These are phyloP conservation scores for Poecilia wingei DNA, from an alignment of 2,797 vertebrate species.

Conservation along the genomic window DNA sequence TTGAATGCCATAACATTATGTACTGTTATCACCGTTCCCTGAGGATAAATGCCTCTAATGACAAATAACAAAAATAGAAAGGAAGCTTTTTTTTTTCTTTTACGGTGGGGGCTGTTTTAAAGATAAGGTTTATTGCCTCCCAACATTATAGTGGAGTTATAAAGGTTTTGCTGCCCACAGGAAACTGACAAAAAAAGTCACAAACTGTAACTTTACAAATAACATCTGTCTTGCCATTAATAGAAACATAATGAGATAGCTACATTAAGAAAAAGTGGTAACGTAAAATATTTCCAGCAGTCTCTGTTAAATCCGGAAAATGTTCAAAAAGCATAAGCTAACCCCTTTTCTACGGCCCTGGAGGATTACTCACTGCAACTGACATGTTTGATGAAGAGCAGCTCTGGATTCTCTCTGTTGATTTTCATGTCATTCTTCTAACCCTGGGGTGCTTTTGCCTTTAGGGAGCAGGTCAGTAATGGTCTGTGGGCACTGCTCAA, in stretches of 20 bases:
- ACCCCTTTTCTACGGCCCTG: background rate
- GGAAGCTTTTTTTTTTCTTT: slow-evolving; percentile 69
- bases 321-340: background rate
- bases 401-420: slow-evolving; percentile 23
- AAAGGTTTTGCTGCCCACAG: slow-evolving; percentile 50
- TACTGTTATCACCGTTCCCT: slow-evolving; percentile 39
- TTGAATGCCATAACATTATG: slow-evolving; percentile 26
- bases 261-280: slow-evolving; percentile 28
- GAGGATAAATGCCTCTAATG: slow-evolving; percentile 56
- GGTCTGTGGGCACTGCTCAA: slow-evolving; percentile 47
- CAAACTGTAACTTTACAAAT: slow-evolving; percentile 37
- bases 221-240: slow-evolving; percentile 9
- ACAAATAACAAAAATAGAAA: slow-evolving; percentile 63
- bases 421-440: slow-evolving; percentile 40
- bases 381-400: slow-evolving; percentile 44
- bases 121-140: slow-evolving; percentile 74
- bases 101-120: slow-evolving; percentile 64
- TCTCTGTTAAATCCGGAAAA: background rate
- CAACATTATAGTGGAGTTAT: slow-evolving; percentile 57
- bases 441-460: slow-evolving; percentile 40
- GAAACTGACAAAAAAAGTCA: slow-evolving; percentile 30
- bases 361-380: slow-evolving; percentile 8
- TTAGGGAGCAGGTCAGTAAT: slow-evolving; percentile 43
- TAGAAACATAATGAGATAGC: slow-evolving; percentile 22
- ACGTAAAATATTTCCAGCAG: slow-evolving; percentile 3